phyloP scores from a whole-genome alignment of 2,888 invertebrate species.

The Pollenia labialis region DNA sequence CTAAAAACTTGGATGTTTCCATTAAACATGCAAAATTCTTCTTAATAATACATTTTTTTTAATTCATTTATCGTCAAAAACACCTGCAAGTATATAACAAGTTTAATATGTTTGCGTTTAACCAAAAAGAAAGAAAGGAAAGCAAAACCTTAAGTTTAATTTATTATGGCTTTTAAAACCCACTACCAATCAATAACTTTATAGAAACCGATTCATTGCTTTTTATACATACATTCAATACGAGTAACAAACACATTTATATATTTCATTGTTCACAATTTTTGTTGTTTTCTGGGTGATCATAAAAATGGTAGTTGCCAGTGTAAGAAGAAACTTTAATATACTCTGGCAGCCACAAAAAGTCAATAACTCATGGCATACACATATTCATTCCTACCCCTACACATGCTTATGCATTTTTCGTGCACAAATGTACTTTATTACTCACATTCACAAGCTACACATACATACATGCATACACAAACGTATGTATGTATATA shows the following conservation, averaged over 20 bases:
- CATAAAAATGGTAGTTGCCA: constrained; percentile 47
- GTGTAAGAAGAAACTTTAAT: constrained; percentile 63
- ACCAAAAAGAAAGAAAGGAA: not conserved
- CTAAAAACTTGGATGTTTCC: not conserved
- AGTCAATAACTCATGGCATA: constrained; percentile 69
- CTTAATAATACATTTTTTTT: not conserved
- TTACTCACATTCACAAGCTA: constrained; percentile 55
- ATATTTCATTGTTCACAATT: constrained; percentile 49
- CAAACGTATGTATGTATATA: not conserved
- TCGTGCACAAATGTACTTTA: constrained; percentile 42
- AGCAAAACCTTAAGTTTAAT: constrained; percentile 37
- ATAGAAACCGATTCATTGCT: constrained; percentile 29
- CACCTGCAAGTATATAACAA: constrained; percentile 11
- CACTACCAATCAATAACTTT: constrained; percentile 61
- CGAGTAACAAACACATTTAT: constrained; percentile 29
- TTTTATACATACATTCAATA: constrained; percentile 14
- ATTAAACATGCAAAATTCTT: not conserved
- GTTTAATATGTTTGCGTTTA: constrained; percentile 35
- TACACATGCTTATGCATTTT: not conserved
- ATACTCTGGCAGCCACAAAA: constrained; percentile 68
- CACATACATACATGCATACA: not conserved
- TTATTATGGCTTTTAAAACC: constrained; percentile 60
- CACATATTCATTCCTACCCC: not conserved
- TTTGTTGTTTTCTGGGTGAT: constrained; percentile 42
- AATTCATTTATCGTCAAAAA: not conserved